Percentiles rank a stretch among this genome's conserved stretches.
These are phyloP conservation scores for Rhizoglyphus robini DNA, from an alignment of 1,140 invertebrate genomes.

Conservation along the genomic window DNA sequence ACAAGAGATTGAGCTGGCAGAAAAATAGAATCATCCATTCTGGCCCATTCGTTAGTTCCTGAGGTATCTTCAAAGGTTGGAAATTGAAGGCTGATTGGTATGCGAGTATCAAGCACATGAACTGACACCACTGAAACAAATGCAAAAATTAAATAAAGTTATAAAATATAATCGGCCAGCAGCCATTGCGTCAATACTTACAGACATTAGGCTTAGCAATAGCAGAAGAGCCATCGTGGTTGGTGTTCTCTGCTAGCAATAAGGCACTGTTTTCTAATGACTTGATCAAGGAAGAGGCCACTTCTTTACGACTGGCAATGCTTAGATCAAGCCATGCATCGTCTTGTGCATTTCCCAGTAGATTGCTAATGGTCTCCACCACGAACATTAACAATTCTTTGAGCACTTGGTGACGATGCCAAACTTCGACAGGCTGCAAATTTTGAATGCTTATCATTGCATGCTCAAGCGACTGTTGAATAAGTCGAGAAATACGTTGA, in stretches of 20 bases:
- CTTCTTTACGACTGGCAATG: slow-evolving; percentile 49
- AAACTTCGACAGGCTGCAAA: slow-evolving; percentile 55
- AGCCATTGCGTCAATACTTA: slow-evolving; percentile 40
- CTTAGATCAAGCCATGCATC: slow-evolving; percentile 70
- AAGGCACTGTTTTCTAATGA: slow-evolving; percentile 83
- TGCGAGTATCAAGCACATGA: slow-evolving; percentile 22
- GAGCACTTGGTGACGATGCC: slow-evolving; percentile 65
- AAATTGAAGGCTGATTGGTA: slow-evolving; percentile 20
- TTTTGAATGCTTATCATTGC: slow-evolving; percentile 24
- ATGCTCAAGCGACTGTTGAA: slow-evolving; percentile 32
- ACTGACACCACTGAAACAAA: slow-evolving; percentile 23
- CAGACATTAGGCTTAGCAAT: slow-evolving; percentile 69
- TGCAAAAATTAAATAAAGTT: background rate
- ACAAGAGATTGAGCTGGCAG: slow-evolving; percentile 25
- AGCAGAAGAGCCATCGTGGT: slow-evolving; percentile 62
- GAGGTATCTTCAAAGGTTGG: slow-evolving; percentile 18
- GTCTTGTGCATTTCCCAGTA: slow-evolving; percentile 65
- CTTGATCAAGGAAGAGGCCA: slow-evolving; percentile 66
- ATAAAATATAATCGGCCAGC: background rate
- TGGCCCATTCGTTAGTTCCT: slow-evolving; percentile 21
- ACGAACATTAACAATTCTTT: slow-evolving; percentile 53
- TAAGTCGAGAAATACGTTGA: slow-evolving; percentile 71
- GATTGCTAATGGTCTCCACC: slow-evolving; percentile 64
- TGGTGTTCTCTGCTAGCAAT: slow-evolving; percentile 68
- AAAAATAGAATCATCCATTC: slow-evolving; percentile 25